These are phyloP conservation scores for Drosophila tanythrix DNA, from an alignment of 2,888 invertebrate genomes.

Conservation along the genomic window DNA sequence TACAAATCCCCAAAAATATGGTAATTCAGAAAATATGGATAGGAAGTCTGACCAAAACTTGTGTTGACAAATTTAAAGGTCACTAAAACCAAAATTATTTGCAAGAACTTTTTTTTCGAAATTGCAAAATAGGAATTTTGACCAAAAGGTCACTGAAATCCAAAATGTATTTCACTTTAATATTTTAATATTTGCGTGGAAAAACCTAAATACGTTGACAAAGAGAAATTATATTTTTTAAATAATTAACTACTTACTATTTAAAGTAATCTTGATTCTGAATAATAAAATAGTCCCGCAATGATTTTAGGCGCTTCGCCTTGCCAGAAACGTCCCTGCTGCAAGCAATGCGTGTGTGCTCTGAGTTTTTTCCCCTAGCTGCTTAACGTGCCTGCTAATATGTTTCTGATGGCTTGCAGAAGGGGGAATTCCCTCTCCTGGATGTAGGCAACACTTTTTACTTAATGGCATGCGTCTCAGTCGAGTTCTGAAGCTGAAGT, in stretches of 20 bases:
- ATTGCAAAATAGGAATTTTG: neutral
- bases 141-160: neutral
- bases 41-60: neutral
- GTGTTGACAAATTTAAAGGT: no score
- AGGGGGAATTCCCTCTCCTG: constrained; percentile 18
- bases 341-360: constrained; percentile 28
- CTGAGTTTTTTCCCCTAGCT: constrained; percentile 18
- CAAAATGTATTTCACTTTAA: neutral
- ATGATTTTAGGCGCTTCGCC: neutral
- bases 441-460: constrained; percentile 48
- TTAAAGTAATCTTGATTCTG: neutral
- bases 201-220: neutral
- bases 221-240: neutral
- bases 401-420: constrained; percentile 72
- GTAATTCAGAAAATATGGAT: neutral
- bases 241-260: neutral
- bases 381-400: constrained; percentile 65
- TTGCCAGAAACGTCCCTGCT: constrained; percentile 23
- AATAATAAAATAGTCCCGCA: neutral
- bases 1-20: neutral
- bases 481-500: constrained; percentile 23
- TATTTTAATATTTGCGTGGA: neutral
- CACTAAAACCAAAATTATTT: neutral
- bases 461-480: constrained; percentile 36
- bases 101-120: neutral